These are phyloP conservation scores for Microtus oregoni DNA, from an alignment of 2,113 vertebrate genomes.

Conservation along the genomic window DNA sequence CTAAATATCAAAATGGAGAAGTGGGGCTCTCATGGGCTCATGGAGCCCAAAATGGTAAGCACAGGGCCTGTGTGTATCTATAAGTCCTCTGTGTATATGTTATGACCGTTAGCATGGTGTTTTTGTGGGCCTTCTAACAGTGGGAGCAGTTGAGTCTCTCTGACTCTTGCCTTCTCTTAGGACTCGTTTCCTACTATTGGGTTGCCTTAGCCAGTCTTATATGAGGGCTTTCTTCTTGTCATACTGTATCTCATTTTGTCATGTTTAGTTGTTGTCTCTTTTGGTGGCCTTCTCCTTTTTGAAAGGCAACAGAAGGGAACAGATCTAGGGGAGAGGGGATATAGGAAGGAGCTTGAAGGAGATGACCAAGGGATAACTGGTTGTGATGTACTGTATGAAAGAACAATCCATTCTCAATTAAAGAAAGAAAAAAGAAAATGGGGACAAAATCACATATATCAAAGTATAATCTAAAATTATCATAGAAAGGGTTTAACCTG, in stretches of 20 bases:
- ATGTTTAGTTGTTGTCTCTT: neutral
- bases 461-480: neutral
- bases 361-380: neutral
- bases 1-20: constrained; percentile 34
- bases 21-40: neutral
- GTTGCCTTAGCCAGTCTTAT: neutral
- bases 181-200: neutral
- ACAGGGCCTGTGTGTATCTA: neutral
- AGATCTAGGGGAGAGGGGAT: neutral
- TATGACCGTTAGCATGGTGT: neutral
- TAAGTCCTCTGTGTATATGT: neutral
- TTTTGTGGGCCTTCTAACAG: neutral
- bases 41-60: neutral
- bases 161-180: neutral
- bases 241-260: neutral
- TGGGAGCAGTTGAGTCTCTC: neutral
- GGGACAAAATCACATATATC: neutral
- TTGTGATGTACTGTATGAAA: neutral
- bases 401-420: neutral
- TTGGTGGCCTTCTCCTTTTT: neutral
- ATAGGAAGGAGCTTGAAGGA: neutral
- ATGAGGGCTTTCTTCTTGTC: neutral
- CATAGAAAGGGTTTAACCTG: neutral
- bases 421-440: neutral
- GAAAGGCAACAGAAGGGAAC: neutral